Evolutionary conservation across 2,888 invertebrate species (phyloP), one percentile per base, ranked within the genome.

Genomic region (Schizotus pectinicornis): DNA sequence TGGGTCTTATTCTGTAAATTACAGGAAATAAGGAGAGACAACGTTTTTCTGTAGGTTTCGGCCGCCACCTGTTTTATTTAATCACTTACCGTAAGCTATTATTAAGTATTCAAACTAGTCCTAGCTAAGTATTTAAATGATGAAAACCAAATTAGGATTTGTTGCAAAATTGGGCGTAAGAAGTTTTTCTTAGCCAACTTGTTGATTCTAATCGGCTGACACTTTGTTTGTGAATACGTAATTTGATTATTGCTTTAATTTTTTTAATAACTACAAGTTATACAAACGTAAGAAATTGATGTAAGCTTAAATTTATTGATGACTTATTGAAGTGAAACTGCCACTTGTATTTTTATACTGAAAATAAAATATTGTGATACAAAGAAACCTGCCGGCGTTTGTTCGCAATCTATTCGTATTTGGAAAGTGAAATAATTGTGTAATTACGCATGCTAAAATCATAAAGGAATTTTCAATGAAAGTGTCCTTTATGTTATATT

Each of bases 1-100:
- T 57, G 92, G 91, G 11, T 92, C 92, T 3, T 93, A 93, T 78
- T 85, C 88, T 62, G 87, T 92, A 63, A 87, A 88, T 73, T 92
- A 91, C 74, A 72, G 73, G 61, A 67, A 71, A 70, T 71, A 68
- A 64, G 32, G n/a, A 46, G 33, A 7, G 8, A 8, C 2, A 14
- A 43, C 3, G 22, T 43, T 31, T 43, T n/a, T 30, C 1, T 6
- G n/a, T 42, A 41, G 38, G 6, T 32, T 34, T 32, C 31, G 22
- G 9, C 32, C 11, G 30, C 38, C 39, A 37, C 45, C 22, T 32
- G 45, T 42, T 46, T 37, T 41, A 45, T 46, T 45, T 45, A 39
- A 46, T 46, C 37, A 46, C 31, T n/a, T 14, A 35, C 6, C 12
- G 32, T 48, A 14, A 53, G 13, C 22, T 22, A 22, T 22, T 22